Conservation (phyloP, 2,797 vertebrate species). For the Sebastes baramenuke region DNA sequence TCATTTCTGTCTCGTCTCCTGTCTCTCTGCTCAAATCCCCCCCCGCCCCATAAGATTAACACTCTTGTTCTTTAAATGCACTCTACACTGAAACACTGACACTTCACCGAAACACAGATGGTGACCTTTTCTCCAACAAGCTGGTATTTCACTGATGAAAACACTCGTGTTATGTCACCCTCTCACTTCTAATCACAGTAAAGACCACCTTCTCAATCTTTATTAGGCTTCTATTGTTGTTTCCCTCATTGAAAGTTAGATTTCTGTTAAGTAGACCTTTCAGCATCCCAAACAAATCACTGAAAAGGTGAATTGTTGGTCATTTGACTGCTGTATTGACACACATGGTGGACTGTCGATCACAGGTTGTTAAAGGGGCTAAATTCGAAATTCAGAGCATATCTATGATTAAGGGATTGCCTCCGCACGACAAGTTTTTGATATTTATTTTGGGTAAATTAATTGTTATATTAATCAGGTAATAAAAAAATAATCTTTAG, state of each 20-base stretch:
- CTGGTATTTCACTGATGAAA: slow-evolving; percentile 17
- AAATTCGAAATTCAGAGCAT: no score
- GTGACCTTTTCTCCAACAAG: slow-evolving; percentile 38
- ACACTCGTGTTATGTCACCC: not conserved
- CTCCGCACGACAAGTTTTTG: no score
- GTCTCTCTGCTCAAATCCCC: not conserved
- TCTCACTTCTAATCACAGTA: slow-evolving; percentile 41
- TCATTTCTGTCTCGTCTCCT: not conserved
- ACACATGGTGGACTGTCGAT: not conserved
- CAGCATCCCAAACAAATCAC: slow-evolving; percentile 21
- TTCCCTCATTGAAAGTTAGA: slow-evolving; percentile 7
- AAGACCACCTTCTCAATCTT: slow-evolving; percentile 27
- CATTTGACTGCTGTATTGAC: slow-evolving; percentile 32
- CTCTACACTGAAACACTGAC: not conserved
- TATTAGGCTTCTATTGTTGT: slow-evolving; percentile 40
- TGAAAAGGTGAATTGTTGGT: slow-evolving; percentile 4
- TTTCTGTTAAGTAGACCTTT: slow-evolving; percentile 17
- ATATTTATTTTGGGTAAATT: no score
- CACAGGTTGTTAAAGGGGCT: not conserved
- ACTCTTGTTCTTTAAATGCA: not conserved
- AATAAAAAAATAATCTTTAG: no score
- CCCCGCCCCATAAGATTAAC: not conserved
- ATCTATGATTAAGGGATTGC: no score
- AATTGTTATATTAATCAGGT: no score
- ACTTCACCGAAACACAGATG: not conserved